phyloP scores from a whole-genome alignment of 2,797 vertebrate species.

The Tarsius wallacei region DNA sequence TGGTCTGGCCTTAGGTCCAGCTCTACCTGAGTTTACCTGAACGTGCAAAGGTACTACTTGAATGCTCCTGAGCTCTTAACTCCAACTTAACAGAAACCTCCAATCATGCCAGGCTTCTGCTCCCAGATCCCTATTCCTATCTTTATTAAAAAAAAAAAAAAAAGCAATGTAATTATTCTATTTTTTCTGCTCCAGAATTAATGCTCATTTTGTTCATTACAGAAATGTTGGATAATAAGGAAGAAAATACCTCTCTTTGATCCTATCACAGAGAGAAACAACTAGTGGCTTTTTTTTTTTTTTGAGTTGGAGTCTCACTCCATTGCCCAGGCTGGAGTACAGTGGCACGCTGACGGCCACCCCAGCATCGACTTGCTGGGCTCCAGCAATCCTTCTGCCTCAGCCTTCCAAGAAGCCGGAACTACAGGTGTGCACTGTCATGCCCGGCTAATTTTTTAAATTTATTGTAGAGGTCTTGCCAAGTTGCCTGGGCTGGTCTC shows the following conservation, averaged over 20 bases:
- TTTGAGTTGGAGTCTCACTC: no score
- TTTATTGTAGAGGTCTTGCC: no score
- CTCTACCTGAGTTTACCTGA: neutral
- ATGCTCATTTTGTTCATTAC: neutral
- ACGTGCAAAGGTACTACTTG: rapidly evolving
- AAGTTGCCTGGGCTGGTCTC: no score
- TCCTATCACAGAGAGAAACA: neutral
- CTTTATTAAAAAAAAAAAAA: neutral
- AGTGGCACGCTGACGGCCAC: no score
- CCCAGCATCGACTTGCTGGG: no score
- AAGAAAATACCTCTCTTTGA: neutral
- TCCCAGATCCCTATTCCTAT: neutral
- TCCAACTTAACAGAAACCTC: neutral
- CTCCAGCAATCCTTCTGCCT: no score
- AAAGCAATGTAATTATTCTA: neutral
- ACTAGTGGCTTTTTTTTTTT: no score
- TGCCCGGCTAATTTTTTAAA: no score
- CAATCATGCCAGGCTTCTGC: neutral
- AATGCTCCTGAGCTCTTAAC: neutral
- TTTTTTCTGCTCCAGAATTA: neutral
- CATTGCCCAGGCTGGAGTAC: no score
- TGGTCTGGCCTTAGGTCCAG: no score
- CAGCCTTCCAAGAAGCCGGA: no score
- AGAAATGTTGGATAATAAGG: neutral
- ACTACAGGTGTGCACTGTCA: no score